Evolutionary conservation across 2,113 vertebrate genomes (phyloP).

Genomic region (Muscicapa adusta): DNA sequence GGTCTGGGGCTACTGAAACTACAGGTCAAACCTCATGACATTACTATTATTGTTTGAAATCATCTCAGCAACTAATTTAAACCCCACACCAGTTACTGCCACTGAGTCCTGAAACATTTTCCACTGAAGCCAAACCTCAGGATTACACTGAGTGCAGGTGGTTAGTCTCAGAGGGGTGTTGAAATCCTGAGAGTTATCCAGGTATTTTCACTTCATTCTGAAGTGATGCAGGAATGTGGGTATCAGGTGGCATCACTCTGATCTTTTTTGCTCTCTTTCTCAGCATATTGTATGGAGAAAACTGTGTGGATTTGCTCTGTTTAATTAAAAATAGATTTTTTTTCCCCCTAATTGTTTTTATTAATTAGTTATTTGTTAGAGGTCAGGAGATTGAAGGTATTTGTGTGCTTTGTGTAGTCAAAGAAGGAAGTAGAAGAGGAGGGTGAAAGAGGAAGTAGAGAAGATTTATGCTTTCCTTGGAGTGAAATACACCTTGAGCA

Average conservation of each 20-base stretch:
- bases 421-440: background rate
- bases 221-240: background rate
- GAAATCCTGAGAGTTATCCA: background rate
- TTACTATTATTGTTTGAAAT: background rate
- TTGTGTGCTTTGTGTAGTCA: background rate
- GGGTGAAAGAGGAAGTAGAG: background rate
- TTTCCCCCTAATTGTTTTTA: background rate
- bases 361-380: background rate
- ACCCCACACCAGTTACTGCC: accelerated
- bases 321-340: background rate
- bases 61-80: background rate
- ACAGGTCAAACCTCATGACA: background rate
- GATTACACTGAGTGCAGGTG: accelerated
- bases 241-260: background rate
- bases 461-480: background rate
- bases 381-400: background rate
- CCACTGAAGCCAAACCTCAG: background rate
- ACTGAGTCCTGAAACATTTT: accelerated
- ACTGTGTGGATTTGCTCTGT: background rate
- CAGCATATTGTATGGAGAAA: accelerated
- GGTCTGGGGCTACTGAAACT: background rate
- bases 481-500: background rate
- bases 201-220: background rate
- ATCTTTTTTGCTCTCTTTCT: background rate
- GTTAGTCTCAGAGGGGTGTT: background rate